Conservation (phyloP, 2,888 invertebrate species). For the Archaeoteleia sp. region DNA sequence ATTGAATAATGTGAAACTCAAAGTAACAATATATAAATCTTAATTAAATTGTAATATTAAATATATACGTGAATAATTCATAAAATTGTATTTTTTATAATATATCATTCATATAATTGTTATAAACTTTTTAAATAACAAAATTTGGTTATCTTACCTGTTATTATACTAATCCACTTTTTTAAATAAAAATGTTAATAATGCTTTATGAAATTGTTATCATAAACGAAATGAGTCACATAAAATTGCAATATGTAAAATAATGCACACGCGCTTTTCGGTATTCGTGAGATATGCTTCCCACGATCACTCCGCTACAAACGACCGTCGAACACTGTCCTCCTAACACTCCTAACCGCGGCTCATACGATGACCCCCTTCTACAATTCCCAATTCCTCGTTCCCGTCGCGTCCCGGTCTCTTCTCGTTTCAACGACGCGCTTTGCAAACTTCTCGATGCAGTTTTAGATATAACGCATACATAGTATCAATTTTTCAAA, state of each 20-base stretch:
- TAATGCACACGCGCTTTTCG: constrained; percentile 42
- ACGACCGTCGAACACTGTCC: constrained; percentile 52
- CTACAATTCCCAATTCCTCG: constrained; percentile 53
- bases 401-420: constrained; percentile 51
- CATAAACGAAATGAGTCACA: constrained; percentile 18
- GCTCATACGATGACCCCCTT: constrained; percentile 54
- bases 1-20: too few species aligned
- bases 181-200: too few species aligned
- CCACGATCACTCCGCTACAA: constrained; percentile 51
- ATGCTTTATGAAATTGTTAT: constrained; percentile 17
- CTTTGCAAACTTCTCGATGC: constrained; percentile 50
- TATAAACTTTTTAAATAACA: too few species aligned
- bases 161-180: constrained; percentile 45
- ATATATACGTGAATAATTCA: too few species aligned
- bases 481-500: constrained; percentile 23
- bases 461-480: constrained; percentile 37
- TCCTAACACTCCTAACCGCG: constrained; percentile 53
- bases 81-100: too few species aligned
- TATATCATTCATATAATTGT: too few species aligned
- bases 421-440: constrained; percentile 52
- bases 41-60: too few species aligned
- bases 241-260: constrained; percentile 1
- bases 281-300: constrained; percentile 21
- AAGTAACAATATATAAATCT: too few species aligned
- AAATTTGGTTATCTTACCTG: constrained; percentile 26